These are phyloP conservation scores for Marmota monax DNA, from an alignment of 2,113 vertebrate genomes.

Conservation along the genomic window DNA sequence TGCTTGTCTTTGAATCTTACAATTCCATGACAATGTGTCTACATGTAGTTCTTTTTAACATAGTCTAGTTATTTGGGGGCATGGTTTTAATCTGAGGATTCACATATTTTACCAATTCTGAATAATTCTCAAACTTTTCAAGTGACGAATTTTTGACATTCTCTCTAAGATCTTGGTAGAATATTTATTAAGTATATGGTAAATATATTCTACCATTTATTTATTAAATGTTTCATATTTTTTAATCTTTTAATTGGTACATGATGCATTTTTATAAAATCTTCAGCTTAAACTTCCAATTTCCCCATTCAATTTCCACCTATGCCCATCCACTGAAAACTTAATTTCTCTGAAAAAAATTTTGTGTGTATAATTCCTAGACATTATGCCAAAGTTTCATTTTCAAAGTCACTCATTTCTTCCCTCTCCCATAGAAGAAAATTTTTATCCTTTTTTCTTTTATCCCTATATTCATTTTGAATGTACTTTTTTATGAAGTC, in stretches of 20 bases:
- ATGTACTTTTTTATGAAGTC: not conserved
- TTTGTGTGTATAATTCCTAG: not conserved
- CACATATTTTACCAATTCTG: not conserved
- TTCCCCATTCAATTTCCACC: not conserved
- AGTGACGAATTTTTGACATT: not conserved
- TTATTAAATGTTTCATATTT: not conserved
- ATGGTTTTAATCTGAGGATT: not conserved
- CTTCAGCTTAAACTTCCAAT: not conserved
- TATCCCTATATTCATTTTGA: not conserved
- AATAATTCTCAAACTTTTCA: conserved; percentile 18
- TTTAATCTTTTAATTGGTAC: not conserved
- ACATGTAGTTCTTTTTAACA: not conserved
- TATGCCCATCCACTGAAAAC: not conserved
- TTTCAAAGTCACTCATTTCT: conserved; percentile 27
- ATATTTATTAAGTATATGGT: not conserved
- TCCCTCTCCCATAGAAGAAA: not conserved
- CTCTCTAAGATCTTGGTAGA: not conserved
- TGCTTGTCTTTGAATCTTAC: not conserved
- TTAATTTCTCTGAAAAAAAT: conserved; percentile 9
- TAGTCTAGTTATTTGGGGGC: not conserved
- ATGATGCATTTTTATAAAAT: not conserved
- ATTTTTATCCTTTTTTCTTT: not conserved
- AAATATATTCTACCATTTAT: not conserved
- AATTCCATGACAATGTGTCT: not conserved
- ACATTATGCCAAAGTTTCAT: conserved; percentile 16